Base-by-base conservation (phyloP, 1,140 invertebrate species). In the Belonocnema kinseyi region DNA sequence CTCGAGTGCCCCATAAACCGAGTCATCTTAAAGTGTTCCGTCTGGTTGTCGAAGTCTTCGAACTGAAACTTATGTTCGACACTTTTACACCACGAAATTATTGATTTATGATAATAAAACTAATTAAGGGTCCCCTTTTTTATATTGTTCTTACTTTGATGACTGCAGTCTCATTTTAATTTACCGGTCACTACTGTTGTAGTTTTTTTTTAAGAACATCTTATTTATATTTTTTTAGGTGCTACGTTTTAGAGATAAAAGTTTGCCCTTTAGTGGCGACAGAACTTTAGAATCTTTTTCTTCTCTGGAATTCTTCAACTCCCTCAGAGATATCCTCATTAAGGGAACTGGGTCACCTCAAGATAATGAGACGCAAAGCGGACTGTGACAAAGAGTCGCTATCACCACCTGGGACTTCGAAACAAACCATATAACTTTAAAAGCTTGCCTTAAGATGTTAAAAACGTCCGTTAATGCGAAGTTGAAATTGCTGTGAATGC, bases 321-420 rank as follows among this genome's bases (percentile, higher is more conserved):
- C 21, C 80, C 56, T 77, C 78, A 78, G 81, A 82, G 78, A 80
- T 74, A 56, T 50, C 52, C 79, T 87, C 85, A 85, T 86, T 86
- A 86, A 80, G 79, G 71, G 56, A 86, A 84, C 86, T 82, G 79
- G 85, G 81, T 86, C 83, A 75, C 73, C 66, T 73, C 61, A 74
- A 81, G 81, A 83, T 83, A 86, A 87, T 85, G 85, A 84, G 72
- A 72, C 33, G 50, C 33, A 72, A 77, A 82, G 80, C 76, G 72
- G 61, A 78, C 70, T 71, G 72, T 77, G 82, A 82, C 72, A 80
- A 77, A 80, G 77, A 21, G 11, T 61, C 40, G 33, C 26, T 66
- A 66, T 66, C 61, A n/a, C 33, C 61, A 16, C 61, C 40, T 40
- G 61, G 40, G 61, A 66, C 61, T 66, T 66, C 33, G 16, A 66